A percentile compares a stretch with the other conserved stretches of the same genome.
These are phyloP conservation scores for Drosophila aff. DNA, from an alignment of 1,140 invertebrate genomes.

Conservation along the genomic window DNA sequence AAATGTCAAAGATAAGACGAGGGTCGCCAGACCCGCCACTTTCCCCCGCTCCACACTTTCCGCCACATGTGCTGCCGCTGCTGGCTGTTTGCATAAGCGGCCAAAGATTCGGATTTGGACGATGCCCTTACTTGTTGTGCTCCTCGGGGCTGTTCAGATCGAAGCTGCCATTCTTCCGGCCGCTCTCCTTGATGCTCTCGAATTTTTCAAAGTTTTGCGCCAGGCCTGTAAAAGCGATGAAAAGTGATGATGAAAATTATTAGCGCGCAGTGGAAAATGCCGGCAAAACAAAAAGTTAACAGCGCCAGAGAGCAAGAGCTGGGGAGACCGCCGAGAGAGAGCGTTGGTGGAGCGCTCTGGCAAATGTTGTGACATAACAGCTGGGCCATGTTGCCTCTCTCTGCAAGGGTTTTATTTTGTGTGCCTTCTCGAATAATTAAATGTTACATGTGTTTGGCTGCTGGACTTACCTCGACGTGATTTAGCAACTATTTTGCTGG, in stretches of 20 bases:
- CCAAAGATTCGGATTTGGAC: conserved; percentile 18
- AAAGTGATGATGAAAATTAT: conserved; percentile 40
- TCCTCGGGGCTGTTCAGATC: conserved; percentile 82
- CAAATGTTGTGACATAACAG: conserved; percentile 75
- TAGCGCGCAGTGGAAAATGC: conserved; percentile 62
- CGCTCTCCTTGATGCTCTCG: conserved; percentile 81
- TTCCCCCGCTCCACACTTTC: conserved; percentile 31
- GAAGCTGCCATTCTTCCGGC: conserved; percentile 65
- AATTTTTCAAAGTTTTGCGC: conserved; percentile 86
- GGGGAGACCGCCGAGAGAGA: conserved; percentile 15
- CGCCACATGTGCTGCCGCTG: conserved; percentile 11
- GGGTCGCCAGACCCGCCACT: conserved; percentile 8
- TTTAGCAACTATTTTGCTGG: conserved; percentile 94
- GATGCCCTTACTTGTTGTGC: conserved; percentile 71
- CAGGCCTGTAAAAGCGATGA: conserved; percentile 75
- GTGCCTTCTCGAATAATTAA: conserved; percentile 42
- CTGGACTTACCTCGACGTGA: conserved; percentile 90
- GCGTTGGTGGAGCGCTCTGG: background rate
- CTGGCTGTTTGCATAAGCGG: conserved; percentile 44
- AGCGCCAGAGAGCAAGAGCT: conserved; percentile 26
- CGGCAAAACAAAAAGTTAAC: conserved; percentile 64
- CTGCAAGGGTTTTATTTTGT: conserved; percentile 60
- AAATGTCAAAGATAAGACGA: conserved; percentile 63
- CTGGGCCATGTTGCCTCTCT: conserved; percentile 51
- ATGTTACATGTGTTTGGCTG: background rate